phyloP scores from a whole-genome alignment of 2,888 invertebrate genomes.

The Frankliniella fusca region DNA sequence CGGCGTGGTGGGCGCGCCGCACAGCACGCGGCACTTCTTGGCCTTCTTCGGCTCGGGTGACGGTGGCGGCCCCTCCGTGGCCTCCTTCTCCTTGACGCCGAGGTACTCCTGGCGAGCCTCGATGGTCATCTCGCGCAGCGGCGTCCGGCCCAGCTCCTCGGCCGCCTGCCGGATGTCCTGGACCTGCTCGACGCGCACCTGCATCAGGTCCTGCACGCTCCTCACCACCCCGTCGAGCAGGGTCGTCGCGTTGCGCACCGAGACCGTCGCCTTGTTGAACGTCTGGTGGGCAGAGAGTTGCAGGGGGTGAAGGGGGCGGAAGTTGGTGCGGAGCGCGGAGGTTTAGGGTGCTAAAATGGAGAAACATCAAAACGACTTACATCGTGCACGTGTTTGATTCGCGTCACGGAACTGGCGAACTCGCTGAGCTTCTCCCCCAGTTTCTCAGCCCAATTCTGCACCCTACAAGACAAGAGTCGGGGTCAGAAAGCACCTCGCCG shows the following conservation, averaged over 20 bases:
- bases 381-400: not conserved
- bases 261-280: not conserved
- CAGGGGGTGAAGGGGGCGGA: no score
- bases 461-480: not conserved
- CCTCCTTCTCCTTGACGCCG: not conserved
- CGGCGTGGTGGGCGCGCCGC: not conserved
- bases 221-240: not conserved
- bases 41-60: not conserved
- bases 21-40: not conserved
- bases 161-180: slow-evolving; percentile 13
- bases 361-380: not conserved
- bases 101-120: not conserved
- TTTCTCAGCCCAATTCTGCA: not conserved
- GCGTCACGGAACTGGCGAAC: not conserved
- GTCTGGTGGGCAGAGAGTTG: no score
- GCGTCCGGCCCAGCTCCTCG: not conserved
- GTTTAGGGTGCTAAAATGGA: no score
- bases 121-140: not conserved
- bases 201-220: not conserved
- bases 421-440: not conserved
- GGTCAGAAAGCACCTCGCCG: not conserved
- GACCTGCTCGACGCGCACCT: not conserved
- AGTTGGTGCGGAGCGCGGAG: no score
- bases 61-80: not conserved
- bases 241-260: not conserved